These are phyloP conservation scores for Conopomorpha cramerella DNA, from an alignment of 1,140 invertebrate species.

Conservation along the genomic window DNA sequence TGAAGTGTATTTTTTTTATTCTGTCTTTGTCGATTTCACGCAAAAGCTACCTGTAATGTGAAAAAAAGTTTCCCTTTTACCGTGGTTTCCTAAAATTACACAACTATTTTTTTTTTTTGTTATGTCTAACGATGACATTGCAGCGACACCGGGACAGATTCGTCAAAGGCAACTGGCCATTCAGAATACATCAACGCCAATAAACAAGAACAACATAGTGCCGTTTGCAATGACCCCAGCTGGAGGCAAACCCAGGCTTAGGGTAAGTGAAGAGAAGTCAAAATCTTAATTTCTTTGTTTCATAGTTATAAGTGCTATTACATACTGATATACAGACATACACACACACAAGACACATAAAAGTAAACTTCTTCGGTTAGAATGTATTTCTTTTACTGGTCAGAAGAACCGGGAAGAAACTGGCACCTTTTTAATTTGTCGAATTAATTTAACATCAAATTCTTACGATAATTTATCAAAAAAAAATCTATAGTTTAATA, in stretches of 20 bases:
- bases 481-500: too few relatives aligned
- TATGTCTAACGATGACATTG: too few relatives aligned
- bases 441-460: too few relatives aligned
- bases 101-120: too few relatives aligned
- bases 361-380: too few relatives aligned
- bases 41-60: neutral
- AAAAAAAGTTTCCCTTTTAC: too few relatives aligned
- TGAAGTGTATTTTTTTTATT: too few relatives aligned
- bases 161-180: constrained; percentile 32
- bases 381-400: too few relatives aligned
- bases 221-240: constrained; percentile 21
- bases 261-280: constrained; percentile 17
- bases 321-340: neutral
- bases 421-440: too few relatives aligned
- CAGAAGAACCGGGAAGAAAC: too few relatives aligned
- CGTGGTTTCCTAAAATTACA: too few relatives aligned
- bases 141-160: constrained; percentile 33
- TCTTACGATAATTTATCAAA: too few relatives aligned
- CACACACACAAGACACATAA: neutral
- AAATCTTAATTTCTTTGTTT: neutral
- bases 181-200: constrained; percentile 40
- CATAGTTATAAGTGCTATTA: neutral
- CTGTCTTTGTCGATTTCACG: neutral
- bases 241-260: constrained; percentile 20
- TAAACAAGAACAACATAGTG: constrained; percentile 32